phyloP scores from a whole-genome alignment of 2,113 vertebrate species.

The Mesoclemmys tuberculata region DNA sequence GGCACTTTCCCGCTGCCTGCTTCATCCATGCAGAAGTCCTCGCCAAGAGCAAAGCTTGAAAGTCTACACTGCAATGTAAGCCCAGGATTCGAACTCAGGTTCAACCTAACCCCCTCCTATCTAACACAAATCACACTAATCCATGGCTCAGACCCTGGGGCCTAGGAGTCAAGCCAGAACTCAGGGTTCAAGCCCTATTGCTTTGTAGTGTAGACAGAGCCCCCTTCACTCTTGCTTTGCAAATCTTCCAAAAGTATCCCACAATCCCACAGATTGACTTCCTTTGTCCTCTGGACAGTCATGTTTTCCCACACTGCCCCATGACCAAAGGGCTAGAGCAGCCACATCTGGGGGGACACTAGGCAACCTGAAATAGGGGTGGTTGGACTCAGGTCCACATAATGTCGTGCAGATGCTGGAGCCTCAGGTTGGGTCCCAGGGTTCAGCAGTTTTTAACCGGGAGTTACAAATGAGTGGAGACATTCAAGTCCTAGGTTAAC shows the following conservation, averaged over 20 bases:
- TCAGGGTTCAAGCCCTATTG: neutral
- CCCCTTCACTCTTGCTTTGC: neutral
- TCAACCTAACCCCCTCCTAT: neutral
- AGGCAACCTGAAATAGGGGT: neutral
- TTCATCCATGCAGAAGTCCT: neutral
- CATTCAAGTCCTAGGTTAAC: neutral
- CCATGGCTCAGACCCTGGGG: neutral
- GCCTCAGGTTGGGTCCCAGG: neutral
- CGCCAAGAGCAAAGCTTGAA: neutral
- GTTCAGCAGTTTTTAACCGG: neutral
- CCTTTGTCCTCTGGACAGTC: neutral
- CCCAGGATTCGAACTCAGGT: neutral
- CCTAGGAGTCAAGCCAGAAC: neutral
- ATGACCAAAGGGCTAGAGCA: neutral
- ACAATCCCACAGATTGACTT: neutral
- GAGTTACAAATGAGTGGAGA: neutral
- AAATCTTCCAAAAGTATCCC: neutral
- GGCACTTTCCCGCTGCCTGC: neutral
- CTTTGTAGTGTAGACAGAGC: neutral
- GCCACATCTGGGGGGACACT: neutral
- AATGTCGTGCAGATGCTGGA: neutral
- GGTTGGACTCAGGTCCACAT: neutral
- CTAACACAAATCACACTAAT: neutral
- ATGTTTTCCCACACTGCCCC: neutral
- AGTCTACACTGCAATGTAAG: neutral